A percentile compares a stretch with the other conserved stretches of the same genome.
phyloP scores from a whole-genome alignment of 2,797 vertebrate genomes.

The Mastacembelus armatus region DNA sequence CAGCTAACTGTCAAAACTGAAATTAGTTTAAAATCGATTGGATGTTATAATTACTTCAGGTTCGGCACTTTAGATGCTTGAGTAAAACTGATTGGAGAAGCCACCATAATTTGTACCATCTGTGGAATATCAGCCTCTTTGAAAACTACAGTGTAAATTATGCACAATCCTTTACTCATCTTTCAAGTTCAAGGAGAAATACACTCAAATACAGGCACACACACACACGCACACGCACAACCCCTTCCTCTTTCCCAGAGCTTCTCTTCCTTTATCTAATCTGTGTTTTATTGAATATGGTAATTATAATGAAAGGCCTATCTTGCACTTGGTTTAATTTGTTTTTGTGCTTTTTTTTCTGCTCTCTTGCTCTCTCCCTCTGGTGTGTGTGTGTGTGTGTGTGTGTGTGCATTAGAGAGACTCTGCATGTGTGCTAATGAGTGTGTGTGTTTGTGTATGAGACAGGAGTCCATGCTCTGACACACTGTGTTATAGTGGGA shows the following conservation, averaged over 20 bases:
- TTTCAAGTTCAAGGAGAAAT: constrained; percentile 65
- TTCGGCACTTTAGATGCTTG: constrained; percentile 55
- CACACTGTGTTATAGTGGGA: constrained; percentile 74
- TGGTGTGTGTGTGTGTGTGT: constrained; percentile 36
- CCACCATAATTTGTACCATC: constrained; percentile 59
- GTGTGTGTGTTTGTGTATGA: constrained; percentile 48
- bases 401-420: constrained; percentile 22
- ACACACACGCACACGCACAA: constrained; percentile 22
- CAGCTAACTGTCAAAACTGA: constrained; percentile 42
- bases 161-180: constrained; percentile 67
- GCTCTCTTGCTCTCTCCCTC: constrained; percentile 52
- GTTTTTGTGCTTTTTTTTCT: constrained; percentile 75
- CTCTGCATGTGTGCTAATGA: constrained; percentile 50
- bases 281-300: constrained; percentile 81
- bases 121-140: constrained; percentile 54
- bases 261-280: constrained; percentile 77
- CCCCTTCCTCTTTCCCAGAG: constrained; percentile 60
- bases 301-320: constrained; percentile 83
- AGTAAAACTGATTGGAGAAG: constrained; percentile 51
- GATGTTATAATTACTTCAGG: constrained; percentile 63
- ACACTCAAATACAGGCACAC: constrained; percentile 38
- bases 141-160: constrained; percentile 67
- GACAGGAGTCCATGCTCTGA: constrained; percentile 65
- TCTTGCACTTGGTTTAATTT: constrained; percentile 82
- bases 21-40: constrained; percentile 67